phyloP scores from a whole-genome alignment of 2,797 vertebrate species.

The Novumbra hubbsi region DNA sequence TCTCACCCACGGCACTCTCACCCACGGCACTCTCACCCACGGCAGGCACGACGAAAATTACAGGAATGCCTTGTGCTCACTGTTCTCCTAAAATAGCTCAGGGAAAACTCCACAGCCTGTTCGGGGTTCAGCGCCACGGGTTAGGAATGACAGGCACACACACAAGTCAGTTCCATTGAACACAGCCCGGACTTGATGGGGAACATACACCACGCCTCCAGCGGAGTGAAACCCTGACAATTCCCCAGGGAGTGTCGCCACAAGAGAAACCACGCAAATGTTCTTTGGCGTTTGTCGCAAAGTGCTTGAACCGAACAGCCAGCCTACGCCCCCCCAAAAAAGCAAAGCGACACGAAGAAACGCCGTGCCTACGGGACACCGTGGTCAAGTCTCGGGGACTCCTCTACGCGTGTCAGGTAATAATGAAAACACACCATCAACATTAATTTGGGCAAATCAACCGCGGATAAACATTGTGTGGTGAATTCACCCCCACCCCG shows the following conservation, averaged over 20 bases:
- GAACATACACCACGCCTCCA: neutral
- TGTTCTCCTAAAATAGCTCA: conserved; percentile 48
- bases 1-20: conserved; percentile 3
- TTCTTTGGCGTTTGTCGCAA: too few species aligned
- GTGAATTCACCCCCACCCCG: neutral
- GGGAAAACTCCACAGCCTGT: neutral
- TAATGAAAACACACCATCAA: neutral
- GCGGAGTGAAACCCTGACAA: neutral
- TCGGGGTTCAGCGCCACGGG: neutral
- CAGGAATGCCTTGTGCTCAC: conserved; percentile 59
- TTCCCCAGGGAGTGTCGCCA: too few species aligned
- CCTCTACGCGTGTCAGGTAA: neutral
- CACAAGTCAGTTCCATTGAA: too few species aligned
- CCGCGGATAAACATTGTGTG: neutral
- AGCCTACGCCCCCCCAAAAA: too few species aligned
- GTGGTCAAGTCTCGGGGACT: too few species aligned
- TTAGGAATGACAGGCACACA: too few species aligned
- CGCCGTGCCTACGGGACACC: too few species aligned
- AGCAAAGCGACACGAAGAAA: too few species aligned
- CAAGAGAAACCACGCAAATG: too few species aligned
- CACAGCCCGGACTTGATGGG: neutral
- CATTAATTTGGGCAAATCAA: neutral
- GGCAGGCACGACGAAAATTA: conserved; percentile 63
- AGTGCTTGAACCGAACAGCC: too few species aligned
- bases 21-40: conserved; percentile 30